Conservation (phyloP, 2,113 vertebrate species). For the Cepphus grylle region DNA sequence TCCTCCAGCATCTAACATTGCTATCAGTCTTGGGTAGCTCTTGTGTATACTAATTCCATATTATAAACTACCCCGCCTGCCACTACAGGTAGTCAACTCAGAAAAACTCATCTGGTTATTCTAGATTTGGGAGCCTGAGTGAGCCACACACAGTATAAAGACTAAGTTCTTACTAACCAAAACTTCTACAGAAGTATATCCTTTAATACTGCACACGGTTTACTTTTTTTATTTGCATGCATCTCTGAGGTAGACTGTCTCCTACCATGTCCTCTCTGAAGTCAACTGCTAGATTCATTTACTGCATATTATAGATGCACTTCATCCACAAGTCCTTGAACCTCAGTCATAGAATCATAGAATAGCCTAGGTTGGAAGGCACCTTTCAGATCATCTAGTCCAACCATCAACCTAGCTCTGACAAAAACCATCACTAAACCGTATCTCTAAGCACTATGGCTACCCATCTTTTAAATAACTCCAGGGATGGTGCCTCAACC, state of each 20-base stretch:
- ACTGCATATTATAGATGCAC: background rate
- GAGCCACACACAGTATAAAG: background rate
- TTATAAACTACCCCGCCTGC: background rate
- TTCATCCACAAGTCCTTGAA: background rate
- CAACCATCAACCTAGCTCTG: too few species aligned
- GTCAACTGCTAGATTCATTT: background rate
- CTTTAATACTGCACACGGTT: background rate
- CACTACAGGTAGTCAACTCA: background rate
- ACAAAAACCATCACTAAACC: too few species aligned
- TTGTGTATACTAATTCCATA: background rate
- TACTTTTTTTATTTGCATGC: background rate
- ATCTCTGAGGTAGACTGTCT: background rate
- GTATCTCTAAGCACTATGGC: too few species aligned
- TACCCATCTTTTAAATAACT: too few species aligned
- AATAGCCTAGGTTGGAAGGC: too few species aligned
- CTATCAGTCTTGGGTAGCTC: background rate
- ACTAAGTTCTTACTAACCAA: background rate
- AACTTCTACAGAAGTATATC: background rate
- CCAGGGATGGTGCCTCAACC: too few species aligned
- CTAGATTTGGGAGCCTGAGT: background rate
- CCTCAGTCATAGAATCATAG: background rate
- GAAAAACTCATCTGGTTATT: background rate
- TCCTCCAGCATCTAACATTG: background rate
- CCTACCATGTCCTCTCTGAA: background rate
- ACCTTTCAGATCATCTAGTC: too few species aligned